Evolutionary conservation across 2,797 vertebrate genomes (phyloP), one percentile per base, ranked within the genome.

Genomic region (Helostoma temminkii): DNA sequence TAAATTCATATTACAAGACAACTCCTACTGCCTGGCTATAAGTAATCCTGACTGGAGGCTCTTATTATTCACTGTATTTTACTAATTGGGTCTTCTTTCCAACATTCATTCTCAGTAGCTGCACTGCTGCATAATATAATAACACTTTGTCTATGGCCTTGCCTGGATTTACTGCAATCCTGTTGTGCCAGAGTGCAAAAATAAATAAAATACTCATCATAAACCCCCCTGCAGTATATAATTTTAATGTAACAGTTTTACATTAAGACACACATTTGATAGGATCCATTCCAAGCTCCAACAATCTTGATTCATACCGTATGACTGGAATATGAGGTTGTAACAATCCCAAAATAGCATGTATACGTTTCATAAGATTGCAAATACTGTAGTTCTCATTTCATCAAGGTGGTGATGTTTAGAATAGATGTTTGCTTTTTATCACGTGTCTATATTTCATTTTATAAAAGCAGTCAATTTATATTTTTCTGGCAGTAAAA

Each of bases 131-230:
- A 47, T 52, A 41, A 63, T 57, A 79, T 82, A n/a, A n/a, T 56
- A 76, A 82, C 30, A 24, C 54, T 45, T 70, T 74, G 53, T 50
- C 42, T 26, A 4, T 24, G 61, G 78, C 70, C 63, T 61, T 30
- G 67, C 50, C 56, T 48, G 37, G 71, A 80, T 84, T 88, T 89
- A 84, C 74, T 59, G 56, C 80, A 68, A 59, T 42, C 72, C 70
- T 49, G 45, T 67, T n/a, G 42, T 47, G 71, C 75, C 66, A 78
- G 80, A 76, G 66, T 86, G 63, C 71, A 57, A 47, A 66, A 76
- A 85, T 84, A 77, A 76, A 82, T 85, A 76, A 78, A 85, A 85
- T 53, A 32, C 81, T 80, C 49, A 74, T 80, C 66, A 76, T 82
- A 76, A 83, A 89, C 71, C 52, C 45, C n/a, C 53, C 49, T 15